These are phyloP conservation scores for Campoplex nolae DNA, from an alignment of 2,888 invertebrate genomes.

Conservation along the genomic window DNA sequence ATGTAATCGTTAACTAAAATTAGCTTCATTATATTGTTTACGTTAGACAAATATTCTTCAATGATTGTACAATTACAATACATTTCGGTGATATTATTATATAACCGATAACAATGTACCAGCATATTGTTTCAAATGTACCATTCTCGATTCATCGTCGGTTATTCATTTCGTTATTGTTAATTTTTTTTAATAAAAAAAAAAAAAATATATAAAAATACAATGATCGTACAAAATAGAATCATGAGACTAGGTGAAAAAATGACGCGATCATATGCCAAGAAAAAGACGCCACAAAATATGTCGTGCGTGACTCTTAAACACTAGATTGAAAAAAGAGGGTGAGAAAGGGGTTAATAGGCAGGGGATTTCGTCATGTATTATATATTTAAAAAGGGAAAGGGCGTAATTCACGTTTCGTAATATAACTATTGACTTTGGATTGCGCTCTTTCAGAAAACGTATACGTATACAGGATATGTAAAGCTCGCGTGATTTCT, in stretches of 20 bases:
- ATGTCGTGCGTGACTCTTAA: conserved; percentile 64
- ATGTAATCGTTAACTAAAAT: neutral
- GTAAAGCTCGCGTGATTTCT: conserved; percentile 74
- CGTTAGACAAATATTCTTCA: no score
- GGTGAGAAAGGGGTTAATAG: neutral
- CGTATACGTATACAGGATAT: conserved; percentile 40
- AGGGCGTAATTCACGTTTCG: conserved; percentile 12
- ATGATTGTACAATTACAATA: neutral
- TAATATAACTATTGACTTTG: neutral
- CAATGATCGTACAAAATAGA: conserved; percentile 55
- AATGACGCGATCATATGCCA: conserved; percentile 40
- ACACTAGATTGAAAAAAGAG: conserved; percentile 17
- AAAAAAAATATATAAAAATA: neutral
- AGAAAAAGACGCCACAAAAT: conserved; percentile 68
- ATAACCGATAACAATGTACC: neutral
- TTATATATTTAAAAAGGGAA: neutral
- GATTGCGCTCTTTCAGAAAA: conserved; percentile 40
- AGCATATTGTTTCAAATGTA: neutral
- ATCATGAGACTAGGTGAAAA: conserved; percentile 37
- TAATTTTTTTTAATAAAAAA: neutral
- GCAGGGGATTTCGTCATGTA: neutral
- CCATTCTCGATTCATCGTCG: neutral
- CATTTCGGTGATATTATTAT: neutral
- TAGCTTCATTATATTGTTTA: no score
- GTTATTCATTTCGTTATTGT: neutral